Conservation (phyloP, 2,113 vertebrate species). For the Hystrix brachyura region DNA sequence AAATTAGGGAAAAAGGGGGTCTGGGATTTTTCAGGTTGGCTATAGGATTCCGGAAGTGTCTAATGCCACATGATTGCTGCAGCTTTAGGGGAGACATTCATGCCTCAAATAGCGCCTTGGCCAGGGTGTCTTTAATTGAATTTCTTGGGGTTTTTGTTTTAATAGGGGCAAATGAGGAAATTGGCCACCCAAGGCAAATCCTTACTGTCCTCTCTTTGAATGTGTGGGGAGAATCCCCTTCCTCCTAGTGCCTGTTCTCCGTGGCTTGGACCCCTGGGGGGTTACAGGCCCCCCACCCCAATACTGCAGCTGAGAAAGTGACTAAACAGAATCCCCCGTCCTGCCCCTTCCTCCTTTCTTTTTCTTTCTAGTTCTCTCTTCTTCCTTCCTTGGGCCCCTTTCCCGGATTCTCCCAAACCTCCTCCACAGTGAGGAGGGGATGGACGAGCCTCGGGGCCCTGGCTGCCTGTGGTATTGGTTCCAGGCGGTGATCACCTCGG, state of each 20-base stretch:
- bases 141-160: slow-evolving; percentile 90
- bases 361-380: neutral
- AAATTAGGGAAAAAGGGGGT: slow-evolving; percentile 98
- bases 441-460: neutral
- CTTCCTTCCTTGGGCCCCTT: neutral
- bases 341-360: neutral
- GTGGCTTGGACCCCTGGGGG: slow-evolving; percentile 11
- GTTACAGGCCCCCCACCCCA: slow-evolving; percentile 24
- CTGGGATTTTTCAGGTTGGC: slow-evolving; percentile 99
- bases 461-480: neutral
- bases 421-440: neutral
- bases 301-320: slow-evolving; percentile 42
- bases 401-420: slow-evolving; percentile 1
- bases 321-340: neutral
- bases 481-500: neutral
- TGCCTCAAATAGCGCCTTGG: slow-evolving; percentile 91
- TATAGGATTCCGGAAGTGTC: slow-evolving; percentile 96
- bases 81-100: slow-evolving; percentile 91
- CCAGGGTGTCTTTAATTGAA: slow-evolving; percentile 90
- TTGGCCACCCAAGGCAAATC: slow-evolving; percentile 86
- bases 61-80: slow-evolving; percentile 93
- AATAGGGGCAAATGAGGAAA: slow-evolving; percentile 89
- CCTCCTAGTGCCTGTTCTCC: neutral
- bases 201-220: slow-evolving; percentile 76
- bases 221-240: slow-evolving; percentile 66